Evolutionary conservation across 2,113 vertebrate genomes (phyloP).

Genomic region (Alethe diademata): DNA sequence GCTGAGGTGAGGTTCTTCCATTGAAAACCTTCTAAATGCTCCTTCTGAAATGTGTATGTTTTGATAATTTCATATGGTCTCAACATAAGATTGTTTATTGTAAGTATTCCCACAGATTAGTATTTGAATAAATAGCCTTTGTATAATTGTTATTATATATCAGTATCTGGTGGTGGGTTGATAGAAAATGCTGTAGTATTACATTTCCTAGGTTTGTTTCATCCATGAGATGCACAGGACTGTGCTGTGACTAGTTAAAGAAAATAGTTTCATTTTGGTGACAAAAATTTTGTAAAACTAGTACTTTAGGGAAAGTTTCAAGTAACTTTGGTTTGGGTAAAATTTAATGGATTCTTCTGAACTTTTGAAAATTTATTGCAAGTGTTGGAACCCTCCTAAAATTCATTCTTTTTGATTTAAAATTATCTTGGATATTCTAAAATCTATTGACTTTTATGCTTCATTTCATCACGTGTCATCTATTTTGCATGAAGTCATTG

Average conservation of each 20-base stretch:
- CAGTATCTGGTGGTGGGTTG: neutral
- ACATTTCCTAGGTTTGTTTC: neutral
- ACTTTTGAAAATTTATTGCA: neutral
- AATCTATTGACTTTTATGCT: neutral
- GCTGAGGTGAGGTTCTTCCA: conserved; percentile 83
- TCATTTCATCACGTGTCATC: neutral
- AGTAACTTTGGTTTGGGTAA: neutral
- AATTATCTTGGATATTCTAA: neutral
- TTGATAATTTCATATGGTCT: neutral
- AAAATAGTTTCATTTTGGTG: neutral
- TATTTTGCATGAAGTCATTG: neutral
- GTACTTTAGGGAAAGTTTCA: neutral
- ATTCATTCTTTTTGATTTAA: neutral
- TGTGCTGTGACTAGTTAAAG: neutral
- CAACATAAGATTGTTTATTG: neutral
- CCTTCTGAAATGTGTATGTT: neutral
- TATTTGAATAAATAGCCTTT: neutral
- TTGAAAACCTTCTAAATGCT: neutral
- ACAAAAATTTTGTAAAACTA: neutral
- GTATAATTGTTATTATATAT: neutral
- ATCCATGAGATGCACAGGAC: neutral
- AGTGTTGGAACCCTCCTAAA: neutral
- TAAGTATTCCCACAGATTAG: neutral
- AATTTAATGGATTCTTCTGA: neutral
- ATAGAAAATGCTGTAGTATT: neutral